Percentiles rank a stretch among this genome's conserved stretches.
Conservation (phyloP, 2,797 vertebrate genomes). For the Poeciliopsis turneri region DNA sequence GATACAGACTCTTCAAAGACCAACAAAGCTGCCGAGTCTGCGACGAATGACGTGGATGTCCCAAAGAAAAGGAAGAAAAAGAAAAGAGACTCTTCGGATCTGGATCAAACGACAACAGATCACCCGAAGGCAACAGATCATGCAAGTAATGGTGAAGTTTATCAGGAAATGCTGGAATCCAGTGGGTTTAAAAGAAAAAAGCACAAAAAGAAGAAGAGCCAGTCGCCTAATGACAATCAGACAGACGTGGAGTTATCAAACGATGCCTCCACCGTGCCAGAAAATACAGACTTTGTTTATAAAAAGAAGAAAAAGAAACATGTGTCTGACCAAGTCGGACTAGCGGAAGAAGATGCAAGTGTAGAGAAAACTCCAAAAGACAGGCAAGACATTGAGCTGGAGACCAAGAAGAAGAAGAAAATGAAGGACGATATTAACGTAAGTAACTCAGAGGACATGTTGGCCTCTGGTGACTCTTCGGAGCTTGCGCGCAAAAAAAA, state of each 20-base stretch:
- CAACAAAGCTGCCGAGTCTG: neutral
- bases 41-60: neutral
- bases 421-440: neutral
- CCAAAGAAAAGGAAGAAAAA: slow-evolving; percentile 28
- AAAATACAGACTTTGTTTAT: neutral
- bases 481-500: slow-evolving; percentile 39
- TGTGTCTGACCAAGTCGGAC: neutral
- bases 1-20: neutral
- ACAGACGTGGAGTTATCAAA: neutral
- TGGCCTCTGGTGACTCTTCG: slow-evolving; percentile 6
- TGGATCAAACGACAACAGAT: neutral
- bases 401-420: slow-evolving; percentile 37
- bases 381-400: slow-evolving; percentile 1
- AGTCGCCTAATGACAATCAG: neutral
- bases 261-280: neutral
- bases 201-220: slow-evolving; percentile 30
- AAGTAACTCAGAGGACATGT: neutral
- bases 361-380: neutral
- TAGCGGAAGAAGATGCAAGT: slow-evolving; percentile 6
- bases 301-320: slow-evolving; percentile 23
- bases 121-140: neutral
- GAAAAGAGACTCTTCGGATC: slow-evolving; percentile 24
- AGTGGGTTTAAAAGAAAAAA: slow-evolving; percentile 27
- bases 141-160: slow-evolving; percentile 13
- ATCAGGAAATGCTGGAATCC: neutral